These are phyloP conservation scores for Luscinia luscinia DNA, from an alignment of 2,797 vertebrate species.

Conservation along the genomic window DNA sequence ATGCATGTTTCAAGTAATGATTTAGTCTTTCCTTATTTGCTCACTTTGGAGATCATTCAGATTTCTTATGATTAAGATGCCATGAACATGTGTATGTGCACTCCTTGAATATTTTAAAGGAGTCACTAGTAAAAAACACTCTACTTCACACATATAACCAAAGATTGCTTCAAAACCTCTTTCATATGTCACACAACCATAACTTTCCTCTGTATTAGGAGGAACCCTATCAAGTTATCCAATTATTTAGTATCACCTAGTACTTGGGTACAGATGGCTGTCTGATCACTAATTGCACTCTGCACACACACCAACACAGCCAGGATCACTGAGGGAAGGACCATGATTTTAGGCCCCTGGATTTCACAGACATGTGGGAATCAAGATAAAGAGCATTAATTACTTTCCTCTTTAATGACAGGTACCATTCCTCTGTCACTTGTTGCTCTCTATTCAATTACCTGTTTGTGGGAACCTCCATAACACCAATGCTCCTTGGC, in stretches of 20 bases:
- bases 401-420: neutral
- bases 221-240: neutral
- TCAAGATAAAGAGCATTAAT: neutral
- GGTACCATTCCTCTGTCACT: neutral
- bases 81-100: accelerated
- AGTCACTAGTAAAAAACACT: neutral
- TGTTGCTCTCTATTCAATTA: neutral
- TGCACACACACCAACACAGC: neutral
- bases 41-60: neutral
- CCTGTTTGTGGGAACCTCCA: neutral
- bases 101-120: neutral
- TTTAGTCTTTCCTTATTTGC: neutral
- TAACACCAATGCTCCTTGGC: neutral
- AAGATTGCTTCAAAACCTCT: neutral
- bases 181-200: neutral
- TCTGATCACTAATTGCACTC: neutral
- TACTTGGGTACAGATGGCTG: no score
- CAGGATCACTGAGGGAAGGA: neutral
- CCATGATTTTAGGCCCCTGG: neutral
- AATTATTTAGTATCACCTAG: neutral
- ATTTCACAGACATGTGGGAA: neutral
- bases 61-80: neutral
- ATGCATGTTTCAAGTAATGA: neutral
- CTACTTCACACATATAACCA: accelerated
- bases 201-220: neutral